Conservation (phyloP, 2,113 vertebrate genomes). For the Chionodraco myersi region DNA sequence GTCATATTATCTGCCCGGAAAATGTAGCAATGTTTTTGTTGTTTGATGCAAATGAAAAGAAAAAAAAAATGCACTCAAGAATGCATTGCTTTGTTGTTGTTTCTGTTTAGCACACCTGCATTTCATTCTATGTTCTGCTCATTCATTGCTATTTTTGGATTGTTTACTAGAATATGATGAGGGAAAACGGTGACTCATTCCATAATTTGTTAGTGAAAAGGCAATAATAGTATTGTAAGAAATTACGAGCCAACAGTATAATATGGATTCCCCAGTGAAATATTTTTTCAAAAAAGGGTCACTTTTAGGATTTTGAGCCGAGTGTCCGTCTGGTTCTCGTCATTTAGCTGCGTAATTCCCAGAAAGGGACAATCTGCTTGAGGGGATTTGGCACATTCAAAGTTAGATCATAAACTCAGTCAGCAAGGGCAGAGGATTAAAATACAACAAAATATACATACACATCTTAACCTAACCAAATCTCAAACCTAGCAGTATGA, state of each 20-base stretch:
- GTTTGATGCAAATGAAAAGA: no score
- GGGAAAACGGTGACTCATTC: neutral
- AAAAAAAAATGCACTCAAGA: no score
- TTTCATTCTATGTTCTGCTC: neutral
- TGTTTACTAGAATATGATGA: neutral
- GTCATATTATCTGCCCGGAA: neutral
- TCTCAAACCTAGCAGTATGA: neutral
- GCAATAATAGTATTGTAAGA: neutral
- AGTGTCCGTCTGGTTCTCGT: slow-evolving; percentile 38
- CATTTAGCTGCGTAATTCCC: slow-evolving; percentile 64
- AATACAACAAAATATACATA: slow-evolving; percentile 31
- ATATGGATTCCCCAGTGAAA: slow-evolving; percentile 35
- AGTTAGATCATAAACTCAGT: slow-evolving; percentile 45
- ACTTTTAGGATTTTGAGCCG: slow-evolving; percentile 46
- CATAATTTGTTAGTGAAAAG: neutral
- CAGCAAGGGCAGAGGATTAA: slow-evolving; percentile 39
- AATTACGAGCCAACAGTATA: slow-evolving; percentile 9
- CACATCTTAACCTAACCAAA: neutral
- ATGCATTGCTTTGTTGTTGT: no score
- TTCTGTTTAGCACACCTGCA: neutral
- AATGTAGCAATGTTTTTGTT: no score
- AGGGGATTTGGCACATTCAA: slow-evolving; percentile 53
- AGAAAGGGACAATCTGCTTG: slow-evolving; percentile 50
- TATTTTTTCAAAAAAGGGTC: slow-evolving; percentile 25
- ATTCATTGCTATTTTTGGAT: neutral